These are phyloP conservation scores for Venturia canescens DNA, from an alignment of 1,140 invertebrate genomes.

Conservation along the genomic window DNA sequence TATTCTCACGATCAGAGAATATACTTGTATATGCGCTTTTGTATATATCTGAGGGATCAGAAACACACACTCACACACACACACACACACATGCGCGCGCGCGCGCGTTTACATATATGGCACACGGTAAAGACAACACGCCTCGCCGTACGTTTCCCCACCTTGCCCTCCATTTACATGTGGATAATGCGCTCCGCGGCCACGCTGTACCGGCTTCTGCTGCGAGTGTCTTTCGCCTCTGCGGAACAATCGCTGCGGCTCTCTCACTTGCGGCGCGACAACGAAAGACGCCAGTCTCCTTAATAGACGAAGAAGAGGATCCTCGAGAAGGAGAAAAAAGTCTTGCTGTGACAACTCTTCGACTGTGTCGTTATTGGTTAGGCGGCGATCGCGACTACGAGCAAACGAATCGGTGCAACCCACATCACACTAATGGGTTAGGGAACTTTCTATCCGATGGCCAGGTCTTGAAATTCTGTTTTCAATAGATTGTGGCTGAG, in stretches of 20 bases:
- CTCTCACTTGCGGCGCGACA: constrained; percentile 24
- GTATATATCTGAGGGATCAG: constrained; percentile 1
- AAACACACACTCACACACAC: background rate
- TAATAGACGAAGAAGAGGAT: background rate
- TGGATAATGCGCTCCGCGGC: constrained; percentile 50
- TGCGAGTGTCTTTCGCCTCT: constrained; percentile 7
- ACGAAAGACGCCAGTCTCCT: background rate
- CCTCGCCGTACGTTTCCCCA: background rate
- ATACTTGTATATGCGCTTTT: constrained; percentile 39
- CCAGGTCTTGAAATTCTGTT: too few species aligned
- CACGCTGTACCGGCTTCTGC: constrained; percentile 24
- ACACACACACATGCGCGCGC: background rate
- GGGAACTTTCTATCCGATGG: too few species aligned
- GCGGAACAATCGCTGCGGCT: constrained; percentile 52
- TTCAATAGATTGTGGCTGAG: too few species aligned
- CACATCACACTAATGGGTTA: background rate
- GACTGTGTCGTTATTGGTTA: background rate
- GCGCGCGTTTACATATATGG: too few species aligned
- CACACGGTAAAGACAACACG: background rate
- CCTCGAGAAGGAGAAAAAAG: background rate
- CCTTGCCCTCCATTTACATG: constrained; percentile 48
- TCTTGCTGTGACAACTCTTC: background rate
- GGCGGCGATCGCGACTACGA: background rate
- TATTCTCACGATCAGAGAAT: constrained; percentile 54
- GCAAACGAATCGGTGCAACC: background rate